These are phyloP conservation scores for Ursus arctos DNA, from an alignment of 2,113 vertebrate species.

Conservation along the genomic window DNA sequence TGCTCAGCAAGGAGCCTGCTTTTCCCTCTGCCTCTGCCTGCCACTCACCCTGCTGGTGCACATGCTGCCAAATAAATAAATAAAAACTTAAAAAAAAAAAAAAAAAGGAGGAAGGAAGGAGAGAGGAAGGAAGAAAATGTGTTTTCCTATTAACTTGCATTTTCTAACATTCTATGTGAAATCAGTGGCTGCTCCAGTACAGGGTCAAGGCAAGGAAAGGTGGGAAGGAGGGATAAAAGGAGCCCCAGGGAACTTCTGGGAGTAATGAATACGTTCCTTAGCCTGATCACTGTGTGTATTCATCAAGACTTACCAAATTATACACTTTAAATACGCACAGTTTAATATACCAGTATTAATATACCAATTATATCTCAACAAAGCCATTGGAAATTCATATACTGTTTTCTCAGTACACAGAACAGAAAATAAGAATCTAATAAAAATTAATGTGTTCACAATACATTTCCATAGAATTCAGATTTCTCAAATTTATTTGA, in stretches of 20 bases:
- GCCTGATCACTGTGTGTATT: background rate
- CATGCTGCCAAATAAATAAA: no score
- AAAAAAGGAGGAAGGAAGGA: no score
- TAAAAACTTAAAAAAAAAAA: background rate
- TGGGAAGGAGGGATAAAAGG: background rate
- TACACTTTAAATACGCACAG: background rate
- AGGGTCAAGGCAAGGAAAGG: background rate
- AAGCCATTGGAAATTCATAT: background rate
- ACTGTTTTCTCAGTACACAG: constrained; percentile 10
- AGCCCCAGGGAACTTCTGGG: background rate
- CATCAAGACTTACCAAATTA: background rate
- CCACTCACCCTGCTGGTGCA: no score
- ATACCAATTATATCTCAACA: constrained; percentile 1
- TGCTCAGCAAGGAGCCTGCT: background rate
- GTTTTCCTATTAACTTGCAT: background rate
- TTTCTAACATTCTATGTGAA: background rate
- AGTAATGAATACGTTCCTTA: background rate
- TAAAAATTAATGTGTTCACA: background rate
- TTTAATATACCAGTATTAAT: background rate
- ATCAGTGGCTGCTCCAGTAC: background rate
- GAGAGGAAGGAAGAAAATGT: background rate
- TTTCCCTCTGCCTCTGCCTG: background rate
- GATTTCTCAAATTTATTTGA: background rate
- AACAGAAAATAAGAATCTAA: constrained; percentile 36
- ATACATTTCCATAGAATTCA: constrained; percentile 15